Base-by-base conservation (phyloP, 1,140 invertebrate species). In the Drosophila arawakana region DNA sequence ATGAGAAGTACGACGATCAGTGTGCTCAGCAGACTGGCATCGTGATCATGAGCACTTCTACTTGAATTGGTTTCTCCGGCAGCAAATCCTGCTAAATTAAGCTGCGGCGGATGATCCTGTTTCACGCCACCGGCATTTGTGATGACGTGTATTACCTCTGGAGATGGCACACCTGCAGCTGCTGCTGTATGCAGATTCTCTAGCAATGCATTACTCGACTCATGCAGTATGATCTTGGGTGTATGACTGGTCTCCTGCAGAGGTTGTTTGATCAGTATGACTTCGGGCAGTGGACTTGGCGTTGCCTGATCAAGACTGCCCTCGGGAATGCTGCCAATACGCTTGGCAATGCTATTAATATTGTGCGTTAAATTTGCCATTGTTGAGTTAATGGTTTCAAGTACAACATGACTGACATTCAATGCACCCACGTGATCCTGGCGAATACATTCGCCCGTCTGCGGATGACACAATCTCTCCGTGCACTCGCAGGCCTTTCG, bases 321-420 rank as follows among this genome's bases (percentile, higher is more conserved):
- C 47, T 78, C 61, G 60, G 80, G 34, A 49, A 91, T 90, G 37
- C 80, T 90, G 47, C 93, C 93, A 57, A 93, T 92, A 58, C 92
- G 92, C 3, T 92, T 92, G 0, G 93, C 92, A 15, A 93, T 93
- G 50, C 91, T 93, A 61, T 93, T 93, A 1, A 93, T 91, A 69
- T 93, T 93, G 52, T 91, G 88, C 34, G 93, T 93, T 2, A 91
- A 88, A 18, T 93, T 93, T 3, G 91, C 92, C 62, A 91, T 79
- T 2, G 91, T 91, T 3, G 89, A 91, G 62, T 92, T 91, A 0
- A 90, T 80, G 1, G 82, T 91, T 55, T 82, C 82, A 35, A 91
- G 91, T 69, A 92, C 88, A 4, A 81, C 84, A 30, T 91, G 88
- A 34, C 84, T 90, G 1, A 80, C 91, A 76, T 91, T 92, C 1